Conservation (phyloP, 2,888 invertebrate genomes). For the Cosmia trapezina region DNA sequence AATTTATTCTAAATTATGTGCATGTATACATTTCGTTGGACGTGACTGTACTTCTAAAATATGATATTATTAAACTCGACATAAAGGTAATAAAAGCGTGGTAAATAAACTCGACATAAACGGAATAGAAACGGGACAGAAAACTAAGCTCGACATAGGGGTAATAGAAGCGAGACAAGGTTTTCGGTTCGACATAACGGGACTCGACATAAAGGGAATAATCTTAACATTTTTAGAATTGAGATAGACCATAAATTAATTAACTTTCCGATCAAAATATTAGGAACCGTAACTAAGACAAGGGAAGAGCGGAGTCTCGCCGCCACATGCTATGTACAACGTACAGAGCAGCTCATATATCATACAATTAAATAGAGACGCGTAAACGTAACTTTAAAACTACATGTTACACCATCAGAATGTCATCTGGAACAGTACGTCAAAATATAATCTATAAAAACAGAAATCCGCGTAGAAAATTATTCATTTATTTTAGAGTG, state of each 20-base stretch:
- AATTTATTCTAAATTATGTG: no score
- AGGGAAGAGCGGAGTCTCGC: slow-evolving; percentile 48
- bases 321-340: slow-evolving; percentile 71
- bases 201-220: no score
- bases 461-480: neutral
- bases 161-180: no score
- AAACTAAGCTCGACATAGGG: no score
- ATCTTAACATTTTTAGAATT: no score
- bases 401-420: neutral
- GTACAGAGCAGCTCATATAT: slow-evolving; percentile 69
- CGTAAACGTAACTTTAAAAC: slow-evolving; percentile 35
- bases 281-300: slow-evolving; percentile 43
- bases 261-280: slow-evolving; percentile 22
- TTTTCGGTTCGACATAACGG: no score
- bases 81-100: no score
- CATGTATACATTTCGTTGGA: no score
- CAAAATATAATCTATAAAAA: neutral
- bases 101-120: no score
- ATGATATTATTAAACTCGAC: no score
- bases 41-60: no score
- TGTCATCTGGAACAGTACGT: slow-evolving; percentile 3
- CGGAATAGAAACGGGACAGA: no score
- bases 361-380: slow-evolving; percentile 51
- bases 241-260: slow-evolving; percentile 8
- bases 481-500: neutral